Base-by-base conservation (phyloP, 1,140 invertebrate genomes). In the Neomicropteryx cornuta region DNA sequence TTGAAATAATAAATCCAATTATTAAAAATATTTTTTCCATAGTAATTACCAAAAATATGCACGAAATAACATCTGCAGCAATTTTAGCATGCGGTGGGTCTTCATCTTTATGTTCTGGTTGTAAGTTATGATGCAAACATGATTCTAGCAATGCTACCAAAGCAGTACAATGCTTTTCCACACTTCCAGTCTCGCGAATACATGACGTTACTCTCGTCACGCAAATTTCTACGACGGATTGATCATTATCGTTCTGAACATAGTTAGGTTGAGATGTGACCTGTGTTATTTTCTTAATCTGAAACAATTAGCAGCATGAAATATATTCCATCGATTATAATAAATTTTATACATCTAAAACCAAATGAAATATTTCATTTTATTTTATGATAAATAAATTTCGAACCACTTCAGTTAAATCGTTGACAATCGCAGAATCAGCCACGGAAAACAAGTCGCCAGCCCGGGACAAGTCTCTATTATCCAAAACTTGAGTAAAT, bases 1-100 rank as follows among this genome's bases (percentile, higher is more conserved):
- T n/a, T n/a, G n/a, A n/a, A n/a, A n/a, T n/a, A n/a, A n/a, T n/a
- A n/a, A n/a, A n/a, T 11, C 5, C 16, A 32, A 2, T 5, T 21
- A 36, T 2, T 36, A 36, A 6, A 22, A 27, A 22, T 27, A 8
- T 10, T 17, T 35, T n/a, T 8, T 11, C 30, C n/a, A 8, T 13
- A 8, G 14, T 36, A 63, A 68, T 72, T 68, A 94, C 89, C 68
- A 92, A 68, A 66, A 96, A 94, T 58, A 96, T 81, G 66, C 88
- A 92, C 34, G 88, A 90, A 49, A 95, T 83, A 33, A 95, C 77
- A 70, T 95, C 92, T 31, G 86, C 87, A 5, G 88, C 88, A 51
- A 96, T 94, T 71, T 95, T 95, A 14, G 89, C 88, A 75, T 95
- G 90, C 4, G 91, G 89, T 8, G 90, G 87, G 66, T 94, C 89